Evolutionary conservation across 2,797 vertebrate species (phyloP), one percentile per base, ranked within the genome.

Genomic region (Acipenser oxyrinchus): DNA sequence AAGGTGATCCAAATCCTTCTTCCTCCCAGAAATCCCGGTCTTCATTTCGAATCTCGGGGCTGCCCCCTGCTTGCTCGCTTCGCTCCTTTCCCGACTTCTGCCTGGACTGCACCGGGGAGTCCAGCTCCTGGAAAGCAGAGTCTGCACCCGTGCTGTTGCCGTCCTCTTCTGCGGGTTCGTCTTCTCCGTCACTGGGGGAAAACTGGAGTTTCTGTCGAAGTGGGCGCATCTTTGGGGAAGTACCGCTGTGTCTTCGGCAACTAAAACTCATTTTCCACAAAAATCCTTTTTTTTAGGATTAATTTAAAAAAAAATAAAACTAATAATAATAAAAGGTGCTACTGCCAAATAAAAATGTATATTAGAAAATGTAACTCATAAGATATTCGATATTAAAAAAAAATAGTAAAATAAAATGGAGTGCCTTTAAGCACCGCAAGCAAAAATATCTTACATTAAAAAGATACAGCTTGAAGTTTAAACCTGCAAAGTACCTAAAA

Each of bases 81-180:
- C 70, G 74, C 10, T 81, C 79, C 1, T 74, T 74, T 1, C 51
- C 65, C 57, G 80, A 2, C 48, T 71, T 79, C 66, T 86, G 71
- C 68, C 87, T 75, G 64, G 70, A 66, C 0, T 84, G 87, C 64
- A 92, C 77, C 18, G 94, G 95, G n/a, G 94, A 96, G 67, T 97
- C 93, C 7, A 94, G 80, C 84, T 98, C 95, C 63, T 93, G 95
- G 74, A 97, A 97, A 6, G 95, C 95, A 0, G 95, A 98, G 74
- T 98, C 95, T 8, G 90, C 95, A 0, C 93, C 95, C 1, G 94
- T 94, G 80, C 94, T 96, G 86, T 96, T 93, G 0, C 88, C 90
- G 66, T 94, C 90, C 51, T 86, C 77, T 55, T 94, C 90, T 0
- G 91, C 84, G 2, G 88, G 84, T 3, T 95, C 94, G 50, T 94